phyloP scores from a whole-genome alignment of 2,113 vertebrate genomes.

The Pelecanus crispus region DNA sequence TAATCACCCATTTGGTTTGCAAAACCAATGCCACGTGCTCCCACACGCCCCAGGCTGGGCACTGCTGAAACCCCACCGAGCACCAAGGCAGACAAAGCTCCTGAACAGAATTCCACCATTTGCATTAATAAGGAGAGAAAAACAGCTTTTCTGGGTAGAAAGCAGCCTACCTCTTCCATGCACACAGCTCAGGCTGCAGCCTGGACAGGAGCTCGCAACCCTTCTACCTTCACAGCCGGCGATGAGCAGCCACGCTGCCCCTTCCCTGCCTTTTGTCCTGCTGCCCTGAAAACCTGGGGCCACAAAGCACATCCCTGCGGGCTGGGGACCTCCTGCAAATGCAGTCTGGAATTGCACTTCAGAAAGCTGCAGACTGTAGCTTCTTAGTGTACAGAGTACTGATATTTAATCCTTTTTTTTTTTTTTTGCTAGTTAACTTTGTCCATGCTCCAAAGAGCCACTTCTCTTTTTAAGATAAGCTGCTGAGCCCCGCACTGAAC shows the following conservation, averaged over 20 bases:
- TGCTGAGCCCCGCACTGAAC: neutral
- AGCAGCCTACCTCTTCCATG: neutral
- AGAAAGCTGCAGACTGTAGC: neutral
- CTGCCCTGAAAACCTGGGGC: neutral
- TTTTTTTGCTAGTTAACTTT: neutral
- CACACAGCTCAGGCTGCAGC: neutral
- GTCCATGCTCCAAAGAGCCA: rapidly evolving
- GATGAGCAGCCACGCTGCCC: neutral
- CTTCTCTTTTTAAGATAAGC: neutral
- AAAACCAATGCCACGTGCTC: neutral
- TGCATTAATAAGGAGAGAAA: neutral
- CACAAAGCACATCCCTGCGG: neutral
- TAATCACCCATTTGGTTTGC: neutral
- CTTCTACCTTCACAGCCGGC: neutral
- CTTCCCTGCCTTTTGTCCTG: neutral
- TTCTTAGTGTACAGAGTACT: neutral
- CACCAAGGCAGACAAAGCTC: rapidly evolving
- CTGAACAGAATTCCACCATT: neutral
- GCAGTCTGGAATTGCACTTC: neutral
- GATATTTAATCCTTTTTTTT: neutral
- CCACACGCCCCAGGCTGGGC: neutral
- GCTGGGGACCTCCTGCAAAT: neutral
- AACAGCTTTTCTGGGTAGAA: neutral
- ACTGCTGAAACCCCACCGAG: neutral
- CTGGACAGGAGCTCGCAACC: neutral